Evolutionary conservation across 1,140 invertebrate species (phyloP), one percentile per base, ranked within the genome.

Genomic region (Drosophila teissieri): DNA sequence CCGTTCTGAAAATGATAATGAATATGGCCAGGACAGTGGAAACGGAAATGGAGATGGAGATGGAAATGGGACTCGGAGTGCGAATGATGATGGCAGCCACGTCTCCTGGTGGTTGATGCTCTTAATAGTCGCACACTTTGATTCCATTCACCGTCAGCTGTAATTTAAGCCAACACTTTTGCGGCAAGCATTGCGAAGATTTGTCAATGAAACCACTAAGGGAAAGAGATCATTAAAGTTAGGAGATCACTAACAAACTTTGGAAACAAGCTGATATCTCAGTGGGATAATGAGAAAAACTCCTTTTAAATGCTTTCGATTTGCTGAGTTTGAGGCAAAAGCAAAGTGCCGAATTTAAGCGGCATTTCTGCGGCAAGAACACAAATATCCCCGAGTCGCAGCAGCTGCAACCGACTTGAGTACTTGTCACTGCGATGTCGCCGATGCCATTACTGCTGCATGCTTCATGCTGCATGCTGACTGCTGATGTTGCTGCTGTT

Each of bases 401-500:
- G 64, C 64, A 68, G 64, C 61, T 68, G 64, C 61, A 65, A 37
- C 52, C 37, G 46, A 68, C 60, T 65, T 37, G 61, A 53, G 61
- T 22, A 31, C 64, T 74, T 58, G 69, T 55, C 45, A 51, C n/a
- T 24, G 37, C 15, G 15, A 17, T 67, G 57, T 67, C 24, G 63
- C 45, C 19, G 46, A 22, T 70, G 46, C 69, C 22, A 73, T 69
- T 72, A 51, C 53, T 69, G 52, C 27, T 46, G 52, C 39, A 42
- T 76, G 58, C 54, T 15, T 51, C 27, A 14, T 48, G 44, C 48
- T 49, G 17, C 17, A 22, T 51, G 15, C 45, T 42, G 27, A 24
- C 37, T 62, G 34, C 36, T 48, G 19, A 46, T 40, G 31, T 36
- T 76, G 40, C 49, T 34, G 12, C 15, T 58, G 24, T 3, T 27